Evolutionary conservation across 2,797 vertebrate species (phyloP), one percentile per base, ranked within the genome.

Genomic region (Tympanoctomys barrerae): DNA sequence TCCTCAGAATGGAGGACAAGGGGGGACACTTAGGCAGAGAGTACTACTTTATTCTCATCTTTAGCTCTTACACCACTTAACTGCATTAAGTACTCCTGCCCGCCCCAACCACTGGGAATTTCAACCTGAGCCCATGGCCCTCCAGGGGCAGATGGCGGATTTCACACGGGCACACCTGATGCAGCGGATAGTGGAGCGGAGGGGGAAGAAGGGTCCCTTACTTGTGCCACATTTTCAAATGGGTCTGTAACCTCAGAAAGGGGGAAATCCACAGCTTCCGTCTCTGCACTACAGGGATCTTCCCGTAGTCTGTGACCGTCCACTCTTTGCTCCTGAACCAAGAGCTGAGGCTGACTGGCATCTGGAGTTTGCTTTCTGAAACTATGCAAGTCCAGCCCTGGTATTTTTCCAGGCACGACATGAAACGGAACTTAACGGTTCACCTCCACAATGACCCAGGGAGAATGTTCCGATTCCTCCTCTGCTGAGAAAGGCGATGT

Each of bases 371-470:
- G 92, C 87, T 96, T 96, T 86, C 82, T 89, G 86, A 95, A 90
- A 86, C 83, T 7, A 42, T 22, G 94, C 0, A 6, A 85, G 78
- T 26, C 52, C 9, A 52, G 92, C 31, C 8, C 49, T 71, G 89
- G 73, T 89, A 70, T 88, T 97, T 95, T 89, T 97, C 96, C 94
- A 96, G 92, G 95, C 77, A 54, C 0, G 0, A 81, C 71, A 91
- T 89, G 86, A 94, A 93, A 87, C 1, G 77, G 85, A 94, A 36
- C 77, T 89, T 86, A 91, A 94, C n/a, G n/a, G n/a, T 86, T 97
- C 89, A 88, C 95, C 94, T 96, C 77, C 81, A 91, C 93, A 90
- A 42, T 79, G 92, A 96, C 64, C 89, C 71, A 90, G 82, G 42
- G 82, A 70, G 90, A 94, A 94, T 78, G 75, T 64, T 86, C 86